Base-by-base conservation (phyloP, 37 sponge, comb jelly and placozoan genomes). In the Diacarnus erythraeanus region DNA sequence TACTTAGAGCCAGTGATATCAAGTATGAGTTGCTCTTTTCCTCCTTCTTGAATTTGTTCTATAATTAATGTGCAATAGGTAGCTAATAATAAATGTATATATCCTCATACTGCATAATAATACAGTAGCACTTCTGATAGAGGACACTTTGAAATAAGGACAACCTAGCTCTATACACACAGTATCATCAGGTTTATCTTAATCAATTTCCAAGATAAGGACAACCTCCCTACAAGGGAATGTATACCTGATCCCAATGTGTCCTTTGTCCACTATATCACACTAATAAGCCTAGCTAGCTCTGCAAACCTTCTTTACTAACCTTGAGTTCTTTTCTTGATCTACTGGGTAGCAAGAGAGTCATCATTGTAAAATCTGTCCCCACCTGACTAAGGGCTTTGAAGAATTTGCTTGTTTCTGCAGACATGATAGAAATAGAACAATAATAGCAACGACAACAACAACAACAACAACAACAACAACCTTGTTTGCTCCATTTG, bases 291-390 rank as follows among this genome's bases (percentile, higher is more conserved):
- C 12, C 51, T 47, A 15, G 51, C n/a, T n/a, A n/a, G n/a, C n/a
- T n/a, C n/a, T n/a, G n/a, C n/a, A n/a, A n/a, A n/a, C n/a, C n/a
- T n/a, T n/a, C n/a, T n/a, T n/a, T 2, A 30, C 73, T 65, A 59
- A 92, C 93, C 82, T 92, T 92, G 6, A 92, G 59, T 37, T 92
- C 93, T 69, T 77, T 85, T 23, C 93, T 37, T 12, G 82, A 58
- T 71, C 93, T 84, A 6, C 72, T 79, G 2, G 86, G 86, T 23
- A 92, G 20, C 17, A 84, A 73, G 15, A 88, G 64, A 15, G 90
- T 88, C 93, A 92, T 92, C 86, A 92, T 82, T 31, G 90, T 92
- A 79, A 92, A 92, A 42, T 92, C 93, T 22, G 93, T 92, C 9
- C 93, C 93, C 41, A 88, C 90, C 64, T 92, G 90, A 78, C 86